Evolutionary conservation across 2,797 vertebrate species (phyloP).

Genomic region (Gephyroberyx darwinii): DNA sequence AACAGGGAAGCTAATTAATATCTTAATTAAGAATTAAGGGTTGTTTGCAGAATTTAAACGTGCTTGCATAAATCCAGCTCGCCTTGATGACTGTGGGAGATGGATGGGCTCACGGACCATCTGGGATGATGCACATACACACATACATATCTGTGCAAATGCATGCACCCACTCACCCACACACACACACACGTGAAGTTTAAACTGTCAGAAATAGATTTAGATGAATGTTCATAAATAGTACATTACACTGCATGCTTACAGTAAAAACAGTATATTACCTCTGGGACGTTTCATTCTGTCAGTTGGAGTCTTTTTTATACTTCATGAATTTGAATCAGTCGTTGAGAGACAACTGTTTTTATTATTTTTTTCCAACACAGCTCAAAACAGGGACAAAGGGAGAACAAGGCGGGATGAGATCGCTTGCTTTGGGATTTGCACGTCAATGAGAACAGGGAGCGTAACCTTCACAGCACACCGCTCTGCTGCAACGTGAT

Average conservation of each 20-base stretch:
- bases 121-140: constrained; percentile 44
- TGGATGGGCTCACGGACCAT: constrained; percentile 56
- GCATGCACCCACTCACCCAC: constrained; percentile 1
- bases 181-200: not conserved
- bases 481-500: too few species aligned
- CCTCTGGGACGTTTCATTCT: constrained; percentile 19
- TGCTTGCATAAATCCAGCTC: constrained; percentile 53
- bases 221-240: constrained; percentile 67
- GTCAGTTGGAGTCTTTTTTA: constrained; percentile 20
- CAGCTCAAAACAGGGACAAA: not conserved
- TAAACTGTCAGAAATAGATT: constrained; percentile 42
- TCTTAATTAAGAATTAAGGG: constrained; percentile 75
- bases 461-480: too few species aligned
- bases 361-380: not conserved
- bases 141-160: constrained; percentile 28
- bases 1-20: constrained; percentile 75
- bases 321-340: constrained; percentile 21
- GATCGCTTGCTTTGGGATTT: not conserved
- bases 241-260: constrained; percentile 46
- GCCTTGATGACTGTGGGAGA: constrained; percentile 47
- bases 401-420: not conserved
- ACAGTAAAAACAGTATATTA: constrained; percentile 34
- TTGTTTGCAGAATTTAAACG: constrained; percentile 69
- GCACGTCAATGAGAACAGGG: too few species aligned
- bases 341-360: constrained; percentile 11